Evolutionary conservation across 2,888 invertebrate species (phyloP).

Genomic region (Noctua fimbriata): DNA sequence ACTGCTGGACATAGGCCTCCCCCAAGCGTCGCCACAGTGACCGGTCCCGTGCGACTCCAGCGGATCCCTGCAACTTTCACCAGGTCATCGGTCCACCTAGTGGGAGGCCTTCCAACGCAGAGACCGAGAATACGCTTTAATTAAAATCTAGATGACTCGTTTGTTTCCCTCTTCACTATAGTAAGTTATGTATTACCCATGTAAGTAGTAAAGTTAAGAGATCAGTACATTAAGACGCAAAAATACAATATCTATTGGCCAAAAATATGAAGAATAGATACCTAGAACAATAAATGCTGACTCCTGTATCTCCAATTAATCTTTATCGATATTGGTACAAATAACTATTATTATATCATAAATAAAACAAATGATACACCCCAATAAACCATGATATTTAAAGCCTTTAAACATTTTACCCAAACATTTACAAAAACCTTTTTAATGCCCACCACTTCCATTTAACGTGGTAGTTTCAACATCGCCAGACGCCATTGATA

Average conservation of each 20-base stretch:
- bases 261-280: slow-evolving; percentile 9
- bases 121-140: not conserved
- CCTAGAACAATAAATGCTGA: slow-evolving; percentile 7
- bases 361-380: slow-evolving; percentile 4
- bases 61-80: no score
- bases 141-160: not conserved
- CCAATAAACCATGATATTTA: slow-evolving; percentile 16
- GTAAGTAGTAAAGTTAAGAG: slow-evolving; percentile 1
- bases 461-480: slow-evolving; percentile 27
- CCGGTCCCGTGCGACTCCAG: no score
- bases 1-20: no score
- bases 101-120: no score
- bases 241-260: slow-evolving; percentile 4
- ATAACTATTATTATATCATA: not conserved
- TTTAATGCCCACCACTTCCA: slow-evolving; percentile 30
- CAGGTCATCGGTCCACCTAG: no score
- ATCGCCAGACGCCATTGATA: slow-evolving; percentile 44
- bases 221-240: slow-evolving; percentile 15
- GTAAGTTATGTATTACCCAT: not conserved
- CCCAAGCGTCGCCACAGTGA: no score
- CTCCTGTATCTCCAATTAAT: not conserved
- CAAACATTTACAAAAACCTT: slow-evolving; percentile 19
- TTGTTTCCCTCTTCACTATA: not conserved
- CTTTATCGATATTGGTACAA: slow-evolving; percentile 7
- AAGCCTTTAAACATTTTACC: slow-evolving; percentile 5